Base-by-base conservation (phyloP, 2,797 vertebrate genomes). In the Gambusia yucatana region DNA sequence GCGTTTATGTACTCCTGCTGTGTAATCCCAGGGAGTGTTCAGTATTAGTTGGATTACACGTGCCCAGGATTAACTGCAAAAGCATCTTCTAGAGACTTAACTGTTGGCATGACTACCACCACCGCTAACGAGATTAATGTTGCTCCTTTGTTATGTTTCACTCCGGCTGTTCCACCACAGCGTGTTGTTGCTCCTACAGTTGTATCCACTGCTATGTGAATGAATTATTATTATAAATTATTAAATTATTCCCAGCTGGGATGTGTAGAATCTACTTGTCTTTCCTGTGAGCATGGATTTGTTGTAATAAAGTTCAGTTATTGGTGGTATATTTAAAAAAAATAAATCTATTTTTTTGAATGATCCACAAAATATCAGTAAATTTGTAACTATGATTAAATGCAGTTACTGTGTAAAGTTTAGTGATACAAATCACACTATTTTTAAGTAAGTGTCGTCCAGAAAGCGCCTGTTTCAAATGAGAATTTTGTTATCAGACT, bases 11-110 rank as follows among this genome's bases (percentile, higher is more conserved):
- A 6, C 65, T 39, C 47, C 0, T 76, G 39, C 67, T 82, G 41
- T 48, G 63, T 63, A 70, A 28, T 70, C 7, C 73, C n/a, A 17
- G 79, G 22, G n/a, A 43, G 65, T 74, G 65, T 82, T 47, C 20
- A 39, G 74, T 88, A 90, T 93, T 93, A 90, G 73, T 30, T 82
- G 91, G 91, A 92, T 93, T 93, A 92, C 25, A 84, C 73, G 77
- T 59, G 14, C 25, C 6, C 3, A 30, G 86, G 89, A 92, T 93
- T 89, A 93, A 75, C 80, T 25, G 71, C 57, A 69, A 81, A 72
- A 83, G 88, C 90, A 78, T 90, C 89, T 94, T 90, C 90, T 81
- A 80, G 33, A 77, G 55, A 73, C n/a, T 79, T 74, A 80, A 16
- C 72, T 76, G 46, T 14, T 70, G 11, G 4, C 69, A 36, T 63